phyloP scores from a whole-genome alignment of 2,888 invertebrate species.

The Trisateles emortualis region DNA sequence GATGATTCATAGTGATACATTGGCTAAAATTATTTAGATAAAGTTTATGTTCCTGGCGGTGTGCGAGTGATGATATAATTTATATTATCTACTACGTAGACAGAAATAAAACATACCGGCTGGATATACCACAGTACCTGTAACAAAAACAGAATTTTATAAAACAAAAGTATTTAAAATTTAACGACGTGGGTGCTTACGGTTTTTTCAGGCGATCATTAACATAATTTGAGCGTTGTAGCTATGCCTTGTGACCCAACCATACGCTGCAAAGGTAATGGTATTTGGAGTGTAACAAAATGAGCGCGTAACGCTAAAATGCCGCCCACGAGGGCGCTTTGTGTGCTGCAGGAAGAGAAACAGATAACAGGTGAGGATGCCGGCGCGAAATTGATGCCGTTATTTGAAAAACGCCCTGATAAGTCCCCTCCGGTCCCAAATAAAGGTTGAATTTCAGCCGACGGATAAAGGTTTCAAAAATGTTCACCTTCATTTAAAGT shows the following conservation, averaged over 20 bases:
- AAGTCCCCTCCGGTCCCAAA: conserved; percentile 73
- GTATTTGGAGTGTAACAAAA: conserved; percentile 67
- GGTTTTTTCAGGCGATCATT: conserved; percentile 65
- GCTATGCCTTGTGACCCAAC: conserved; percentile 53
- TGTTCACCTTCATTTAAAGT: conserved; percentile 73
- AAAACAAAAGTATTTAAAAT: conserved; percentile 57
- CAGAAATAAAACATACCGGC: conserved; percentile 41
- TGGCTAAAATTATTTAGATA: conserved; percentile 60
- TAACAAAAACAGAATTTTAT: conserved; percentile 67
- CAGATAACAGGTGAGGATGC: conserved; percentile 73
- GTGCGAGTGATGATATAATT: conserved; percentile 50
- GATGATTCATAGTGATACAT: conserved; percentile 52
- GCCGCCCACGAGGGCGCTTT: conserved; percentile 61
- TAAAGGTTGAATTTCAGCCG: conserved; percentile 67
- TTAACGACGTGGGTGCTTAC: conserved; percentile 63
- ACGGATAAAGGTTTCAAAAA: conserved; percentile 71
- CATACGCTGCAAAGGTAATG: conserved; percentile 55
- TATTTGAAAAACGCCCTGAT: conserved; percentile 78
- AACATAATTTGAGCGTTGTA: conserved; percentile 65
- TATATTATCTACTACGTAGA: conserved; percentile 28
- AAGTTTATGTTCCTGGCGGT: conserved; percentile 51
- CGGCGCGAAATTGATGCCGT: conserved; percentile 71
- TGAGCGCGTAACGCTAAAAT: conserved; percentile 62
- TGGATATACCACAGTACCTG: conserved; percentile 59
- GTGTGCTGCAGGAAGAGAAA: conserved; percentile 69